Evolutionary conservation across 2,113 vertebrate species (phyloP), one percentile per base, ranked within the genome.

Genomic region (Solea solea): DNA sequence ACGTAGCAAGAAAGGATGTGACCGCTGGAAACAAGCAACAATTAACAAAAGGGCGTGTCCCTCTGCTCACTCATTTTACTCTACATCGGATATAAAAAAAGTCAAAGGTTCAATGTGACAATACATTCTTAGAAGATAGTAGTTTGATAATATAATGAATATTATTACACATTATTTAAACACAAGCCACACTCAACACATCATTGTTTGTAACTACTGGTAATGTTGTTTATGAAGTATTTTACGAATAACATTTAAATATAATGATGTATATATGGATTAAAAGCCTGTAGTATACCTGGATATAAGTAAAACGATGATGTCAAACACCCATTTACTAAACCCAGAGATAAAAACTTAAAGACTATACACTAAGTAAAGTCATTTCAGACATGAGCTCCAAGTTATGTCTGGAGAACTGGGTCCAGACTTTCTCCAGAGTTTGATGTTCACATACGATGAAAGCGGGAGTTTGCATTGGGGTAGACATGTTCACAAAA

Each of bases 21-120:
- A 12, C 59, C 7, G 5, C 34, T 2, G 11, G 16, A 72, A 48
- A 28, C n/a, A 62, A 40, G 10, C 11, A 12, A n/a, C 41, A 39
- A 56, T 63, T 48, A 45, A 9, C 8, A 52, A 8, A 69, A 55
- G 62, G 70, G 16, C 15, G 69, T 40, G 60, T 41, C 66, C 25
- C 12, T 16, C 2, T 0, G 4, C 41, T 16, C 16, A 48, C 40
- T 39, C 5, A 9, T 0, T 1, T 12, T 49, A n/a, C 41, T 27
- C 45, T 21, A 16, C 1, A 71, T 70, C 68, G 78, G 57, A 8
- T 10, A 42, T 2, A 9, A 76, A 7, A 7, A 12, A 3, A 27
- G 44, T 45, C 1, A 1, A 60, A 51, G 50, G 45, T 21, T 39
- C 16, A 57, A 14, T 8, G 2, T 45, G 1, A 59, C 44, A 52